Percentiles rank a stretch among this genome's conserved stretches.
phyloP scores from a whole-genome alignment of 2,888 invertebrate genomes.

The Candidula unifasciata region DNA sequence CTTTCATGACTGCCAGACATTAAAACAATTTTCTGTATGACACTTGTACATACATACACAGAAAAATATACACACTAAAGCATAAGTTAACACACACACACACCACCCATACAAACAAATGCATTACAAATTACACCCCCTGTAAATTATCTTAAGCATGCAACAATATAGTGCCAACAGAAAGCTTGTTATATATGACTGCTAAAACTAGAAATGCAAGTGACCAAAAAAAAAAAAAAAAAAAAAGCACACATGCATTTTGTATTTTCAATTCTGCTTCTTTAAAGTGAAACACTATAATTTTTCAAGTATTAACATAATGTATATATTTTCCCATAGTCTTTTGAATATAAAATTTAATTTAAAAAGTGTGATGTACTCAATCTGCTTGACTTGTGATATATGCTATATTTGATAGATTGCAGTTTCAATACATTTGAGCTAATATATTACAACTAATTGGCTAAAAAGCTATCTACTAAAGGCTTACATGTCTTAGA shows the following conservation, averaged over 20 bases:
- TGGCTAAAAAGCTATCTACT: no score
- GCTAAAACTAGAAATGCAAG: background rate
- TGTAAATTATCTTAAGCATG: slow-evolving; percentile 5
- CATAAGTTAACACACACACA: background rate
- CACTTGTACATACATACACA: background rate
- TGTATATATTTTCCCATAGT: background rate
- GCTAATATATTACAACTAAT: no score
- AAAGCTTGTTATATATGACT: background rate
- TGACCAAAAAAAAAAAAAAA: background rate
- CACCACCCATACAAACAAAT: background rate
- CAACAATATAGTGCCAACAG: slow-evolving; percentile 20
- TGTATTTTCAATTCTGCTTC: background rate
- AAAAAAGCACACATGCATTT: slow-evolving; percentile 3
- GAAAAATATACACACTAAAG: background rate
- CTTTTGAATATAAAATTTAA: no score
- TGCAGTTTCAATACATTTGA: no score
- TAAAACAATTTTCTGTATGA: background rate
- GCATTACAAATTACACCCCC: background rate
- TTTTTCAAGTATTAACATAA: background rate
- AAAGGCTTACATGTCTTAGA: no score
- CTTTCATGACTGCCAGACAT: no score
- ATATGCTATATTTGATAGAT: no score
- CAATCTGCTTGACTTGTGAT: no score
- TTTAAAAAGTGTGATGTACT: no score
- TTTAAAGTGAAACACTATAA: background rate